Evolutionary conservation across 1,140 invertebrate genomes (phyloP), one percentile per base, ranked within the genome.

Genomic region (Solenopsis invicta): DNA sequence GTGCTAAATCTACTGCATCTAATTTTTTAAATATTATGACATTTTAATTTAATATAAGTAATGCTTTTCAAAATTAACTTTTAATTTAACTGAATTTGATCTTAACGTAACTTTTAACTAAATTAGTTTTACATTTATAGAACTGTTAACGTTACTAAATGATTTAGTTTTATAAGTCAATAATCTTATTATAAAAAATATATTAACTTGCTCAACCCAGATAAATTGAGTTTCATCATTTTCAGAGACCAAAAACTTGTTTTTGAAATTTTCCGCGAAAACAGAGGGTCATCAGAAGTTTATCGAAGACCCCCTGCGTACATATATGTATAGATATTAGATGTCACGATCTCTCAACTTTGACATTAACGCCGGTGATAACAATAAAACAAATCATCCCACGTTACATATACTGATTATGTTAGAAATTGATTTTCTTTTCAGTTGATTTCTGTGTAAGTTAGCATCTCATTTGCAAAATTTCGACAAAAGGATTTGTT

Each of bases 301-400:
- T 91, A 92, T 93, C 92, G 45, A 41, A 21, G 90, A 92, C 90
- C 92, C 87, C 91, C 92, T 84, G 81, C 87, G 75, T 69, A 59
- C 76, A 34, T 34, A 8, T 41, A 34, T 34, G 3, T 41, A 4
- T 41, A 41, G 29, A 29, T 2, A 29, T 29, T 41, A 6, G 13
- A 64, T 37, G 76, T 37, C 81, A 67, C 69, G 86, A 91, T 50
- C 85, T 88, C 80, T 91, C 62, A 90, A 91, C 87, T 78, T 71
- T 41, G 16, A 86, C 56, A 62, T 72, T 21, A 13, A 34, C 24
- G 12, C 29, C n/a, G 18, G 12, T 71, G 48, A 80, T 80, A 80
- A 29, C 37, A 64, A 48, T 62, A 76, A n/a, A n/a, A 81, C 16
- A 54, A 76, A 45, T 10, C 50, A 52, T 37, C 34, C 29, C 16